Conservation (phyloP, 2,113 vertebrate genomes). For the Heliornis fulica region DNA sequence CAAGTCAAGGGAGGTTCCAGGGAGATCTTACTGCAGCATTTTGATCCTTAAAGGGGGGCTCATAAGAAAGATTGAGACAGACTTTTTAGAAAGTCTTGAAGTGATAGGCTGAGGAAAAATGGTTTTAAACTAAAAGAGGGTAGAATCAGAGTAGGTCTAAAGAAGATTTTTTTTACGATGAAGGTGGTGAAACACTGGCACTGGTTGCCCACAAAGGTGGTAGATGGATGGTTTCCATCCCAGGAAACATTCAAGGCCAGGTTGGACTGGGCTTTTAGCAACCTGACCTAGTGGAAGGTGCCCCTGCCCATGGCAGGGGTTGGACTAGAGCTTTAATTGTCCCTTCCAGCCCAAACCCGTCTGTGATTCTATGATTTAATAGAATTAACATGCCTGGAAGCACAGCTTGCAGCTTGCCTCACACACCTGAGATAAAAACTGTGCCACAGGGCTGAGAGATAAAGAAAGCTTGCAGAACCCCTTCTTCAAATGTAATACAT, state of each 20-base stretch:
- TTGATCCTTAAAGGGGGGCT: fast-evolving
- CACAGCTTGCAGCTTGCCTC: background rate
- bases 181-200: background rate
- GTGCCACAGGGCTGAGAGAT: background rate
- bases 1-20: fast-evolving
- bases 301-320: fast-evolving
- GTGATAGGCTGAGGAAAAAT: fast-evolving
- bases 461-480: fast-evolving
- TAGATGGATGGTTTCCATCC: too few species aligned
- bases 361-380: background rate
- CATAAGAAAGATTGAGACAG: background rate
- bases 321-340: background rate
- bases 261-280: background rate
- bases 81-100: background rate
- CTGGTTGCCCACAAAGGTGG: background rate
- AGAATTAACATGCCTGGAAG: background rate
- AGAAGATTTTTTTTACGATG: fast-evolving
- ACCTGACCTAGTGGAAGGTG: background rate
- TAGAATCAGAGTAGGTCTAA: background rate
- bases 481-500: background rate
- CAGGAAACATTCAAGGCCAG: background rate
- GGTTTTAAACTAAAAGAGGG: background rate
- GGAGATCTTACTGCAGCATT: fast-evolving
- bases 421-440: background rate
- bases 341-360: background rate